Conservation (phyloP, 1,140 invertebrate genomes). For the Lepidostoma basale region DNA sequence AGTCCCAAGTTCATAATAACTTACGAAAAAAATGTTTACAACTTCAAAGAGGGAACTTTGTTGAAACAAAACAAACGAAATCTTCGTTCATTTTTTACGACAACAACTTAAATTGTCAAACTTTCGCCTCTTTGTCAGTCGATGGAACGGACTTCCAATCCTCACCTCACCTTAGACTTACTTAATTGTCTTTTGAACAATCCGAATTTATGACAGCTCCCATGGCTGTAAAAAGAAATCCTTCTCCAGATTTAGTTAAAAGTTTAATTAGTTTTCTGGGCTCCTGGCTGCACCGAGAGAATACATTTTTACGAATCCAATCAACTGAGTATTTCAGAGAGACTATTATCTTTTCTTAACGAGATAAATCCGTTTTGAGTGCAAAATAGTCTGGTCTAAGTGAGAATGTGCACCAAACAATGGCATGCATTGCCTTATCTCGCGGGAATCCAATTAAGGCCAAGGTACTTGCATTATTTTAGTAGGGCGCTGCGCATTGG, state of each 20-base stretch:
- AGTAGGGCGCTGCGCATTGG: not conserved
- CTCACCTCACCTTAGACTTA: too few species aligned
- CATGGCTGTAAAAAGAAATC: not conserved
- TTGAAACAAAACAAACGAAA: too few species aligned
- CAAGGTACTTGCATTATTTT: not conserved
- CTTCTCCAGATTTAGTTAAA: conserved; percentile 4
- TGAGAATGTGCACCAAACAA: conserved; percentile 2
- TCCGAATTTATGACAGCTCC: not conserved
- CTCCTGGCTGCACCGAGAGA: conserved; percentile 21
- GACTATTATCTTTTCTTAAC: conserved; percentile 23
- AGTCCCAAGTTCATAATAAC: too few species aligned
- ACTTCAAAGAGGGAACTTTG: too few species aligned
- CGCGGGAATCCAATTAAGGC: conserved; percentile 8
- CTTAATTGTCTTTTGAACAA: not conserved
- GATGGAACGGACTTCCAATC: too few species aligned
- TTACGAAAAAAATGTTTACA: too few species aligned
- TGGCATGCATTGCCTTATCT: conserved; percentile 3
- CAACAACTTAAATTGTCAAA: too few species aligned
- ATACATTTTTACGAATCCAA: conserved; percentile 41
- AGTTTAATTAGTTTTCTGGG: conserved; percentile 41
- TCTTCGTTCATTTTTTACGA: too few species aligned
- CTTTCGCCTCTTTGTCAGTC: too few species aligned
- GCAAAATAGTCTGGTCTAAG: conserved; percentile 17
- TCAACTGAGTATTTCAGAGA: conserved; percentile 28
- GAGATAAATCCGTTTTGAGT: conserved; percentile 31